Evolutionary conservation across 1,140 invertebrate species (phyloP), one percentile per base, ranked within the genome.

Genomic region (Drosophila miranda): DNA sequence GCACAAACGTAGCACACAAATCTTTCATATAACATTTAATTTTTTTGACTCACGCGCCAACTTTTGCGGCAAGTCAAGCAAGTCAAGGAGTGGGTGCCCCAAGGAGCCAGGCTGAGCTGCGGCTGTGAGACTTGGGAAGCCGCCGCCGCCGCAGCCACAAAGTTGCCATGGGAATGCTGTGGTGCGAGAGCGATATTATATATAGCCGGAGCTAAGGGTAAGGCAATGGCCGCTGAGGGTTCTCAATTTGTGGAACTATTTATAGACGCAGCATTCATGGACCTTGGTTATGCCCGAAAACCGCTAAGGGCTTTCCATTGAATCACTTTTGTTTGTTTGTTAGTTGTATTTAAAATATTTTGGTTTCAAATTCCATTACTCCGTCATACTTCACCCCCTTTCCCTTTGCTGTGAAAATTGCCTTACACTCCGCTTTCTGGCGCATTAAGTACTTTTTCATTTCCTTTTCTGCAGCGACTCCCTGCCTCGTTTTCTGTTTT

Each of bases 11-110:
- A 74, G 61, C 41, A 68, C 48, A 77, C 80, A 81, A 81, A 81
- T 87, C 81, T 70, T 75, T 50, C 21, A 64, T 60, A 76, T 66
- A 77, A 58, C 81, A 79, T 75, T 84, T 84, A 77, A 86, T 84
- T 86, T 86, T 87, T 86, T 68, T 59, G 55, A 52, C 70, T 74
- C 70, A 73, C 69, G 70, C 59, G 59, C 59, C 70, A 74, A 53
- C 48, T 41, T 73, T 62, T 63, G 70, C 9, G 58, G 30, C 11
- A 23, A 44, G 19, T 23, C 26, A 55, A 52, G 38, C 7, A 19
- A 43, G 42, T 9, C 13, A 45, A 51, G 52, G 28, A 56, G 28
- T 13, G 13, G 48, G 60, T 38, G 38, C 38, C 48, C 9, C 30
- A 41, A 42, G 9, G 21, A 13, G 50, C 14, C 11, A 30, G 28